Evolutionary conservation across 1,140 invertebrate genomes (phyloP), one percentile per base, ranked within the genome.

Genomic region (Danaus plexippus): DNA sequence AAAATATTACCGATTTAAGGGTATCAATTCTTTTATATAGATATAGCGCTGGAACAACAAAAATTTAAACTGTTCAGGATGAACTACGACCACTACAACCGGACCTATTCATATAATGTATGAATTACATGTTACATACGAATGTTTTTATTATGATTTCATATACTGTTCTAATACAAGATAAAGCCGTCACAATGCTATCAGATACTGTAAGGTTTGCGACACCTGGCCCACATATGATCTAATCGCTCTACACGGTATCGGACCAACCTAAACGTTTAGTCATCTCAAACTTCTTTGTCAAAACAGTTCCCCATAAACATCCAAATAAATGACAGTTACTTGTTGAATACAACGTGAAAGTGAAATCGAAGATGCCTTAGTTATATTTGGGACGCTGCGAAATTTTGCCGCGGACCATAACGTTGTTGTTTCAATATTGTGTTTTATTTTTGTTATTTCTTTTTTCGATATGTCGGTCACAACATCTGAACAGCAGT

Each of bases 201-300:
- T 62, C 47, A 65, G 74, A 77, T 79, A 77, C 56, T 49, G 56
- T 53, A 54, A 41, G 57, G 64, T 76, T 83, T 80, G 75, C 78
- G 70, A 81, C 80, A 82, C 69, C 67, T 78, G 74, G 53, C 75
- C 81, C 71, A 81, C 68, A 81, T 80, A 72, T 55, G 47, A 64
- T 47, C 64, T 69, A 72, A 73, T 75, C 66, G 61, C 65, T 57
- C 53, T 64, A 58, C 51, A 52, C 67, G 64, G 66, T 78, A 76
- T 70, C 71, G 64, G 59, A 65, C 58, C 68, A 77, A 69, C 68
- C 74, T 71, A 59, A 61, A 50, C 12, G 47, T 55, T 78, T 75
- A 75, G 65, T 75, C 76, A 77, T 75, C 66, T 32, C 22, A 32
- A 32, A 32, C 22, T 62, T 65, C 56, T 54, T 55, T 10, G 32